Percentiles rank a stretch among this genome's conserved stretches.
Conservation (phyloP, 2,113 vertebrate species). For the Cyrtonyx montezumae region DNA sequence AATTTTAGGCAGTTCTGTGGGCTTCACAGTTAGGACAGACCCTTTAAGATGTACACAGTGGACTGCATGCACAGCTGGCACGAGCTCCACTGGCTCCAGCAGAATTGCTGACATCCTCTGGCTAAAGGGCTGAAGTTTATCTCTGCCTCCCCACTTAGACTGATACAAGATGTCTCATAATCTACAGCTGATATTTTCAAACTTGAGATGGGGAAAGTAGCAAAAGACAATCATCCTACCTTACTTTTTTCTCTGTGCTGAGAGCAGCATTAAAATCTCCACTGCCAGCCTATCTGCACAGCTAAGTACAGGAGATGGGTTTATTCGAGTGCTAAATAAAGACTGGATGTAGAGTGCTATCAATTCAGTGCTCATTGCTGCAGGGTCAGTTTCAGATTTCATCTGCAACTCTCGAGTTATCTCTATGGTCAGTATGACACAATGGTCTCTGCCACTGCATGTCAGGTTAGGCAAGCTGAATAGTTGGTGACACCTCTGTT, state of each 20-base stretch:
- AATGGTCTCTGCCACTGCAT: not conserved
- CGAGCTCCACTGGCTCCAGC: not conserved
- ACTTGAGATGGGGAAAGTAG: not conserved
- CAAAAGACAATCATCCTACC: not conserved
- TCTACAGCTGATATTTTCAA: not conserved
- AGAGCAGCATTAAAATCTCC: constrained; percentile 10
- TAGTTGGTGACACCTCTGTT: not conserved
- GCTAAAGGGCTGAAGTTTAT: not conserved
- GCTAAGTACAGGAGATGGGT: not conserved
- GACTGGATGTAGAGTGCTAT: constrained; percentile 3
- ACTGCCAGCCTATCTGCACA: not conserved
- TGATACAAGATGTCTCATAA: not conserved
- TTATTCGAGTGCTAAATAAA: constrained; percentile 3
- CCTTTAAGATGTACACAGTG: not conserved
- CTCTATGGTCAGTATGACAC: not conserved
- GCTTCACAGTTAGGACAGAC: not conserved
- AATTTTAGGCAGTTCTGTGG: not conserved
- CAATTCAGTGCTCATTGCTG: constrained; percentile 35
- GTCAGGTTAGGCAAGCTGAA: not conserved
- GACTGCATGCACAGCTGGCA: not conserved
- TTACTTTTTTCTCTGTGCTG: not conserved
- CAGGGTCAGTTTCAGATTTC: not conserved
- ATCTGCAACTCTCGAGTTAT: not conserved
- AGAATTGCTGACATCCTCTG: not conserved
- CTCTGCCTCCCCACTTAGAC: not conserved